Conservation (phyloP, 2,797 vertebrate genomes). For the Chromis chromis region DNA sequence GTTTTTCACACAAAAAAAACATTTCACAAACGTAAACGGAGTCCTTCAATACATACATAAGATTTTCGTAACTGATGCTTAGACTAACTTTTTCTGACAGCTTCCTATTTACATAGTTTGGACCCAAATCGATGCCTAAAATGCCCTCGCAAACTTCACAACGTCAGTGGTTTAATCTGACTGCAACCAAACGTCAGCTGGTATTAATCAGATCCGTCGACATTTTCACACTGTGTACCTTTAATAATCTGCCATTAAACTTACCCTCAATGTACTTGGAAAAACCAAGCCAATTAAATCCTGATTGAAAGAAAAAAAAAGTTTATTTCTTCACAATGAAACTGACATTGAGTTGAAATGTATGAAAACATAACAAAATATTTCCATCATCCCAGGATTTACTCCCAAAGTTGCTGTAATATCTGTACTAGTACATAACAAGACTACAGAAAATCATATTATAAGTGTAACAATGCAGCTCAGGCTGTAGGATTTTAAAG, state of each 20-base stretch:
- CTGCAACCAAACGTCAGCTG: constrained; percentile 3
- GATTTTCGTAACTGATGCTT: constrained; percentile 36
- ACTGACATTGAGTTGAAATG: constrained; percentile 19
- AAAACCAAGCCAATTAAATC: constrained; percentile 29
- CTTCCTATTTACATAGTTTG: constrained; percentile 55
- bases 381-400: not conserved
- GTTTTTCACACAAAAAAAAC: constrained; percentile 51
- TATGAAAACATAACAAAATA: constrained; percentile 1
- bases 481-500: constrained; percentile 20
- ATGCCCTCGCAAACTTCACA: constrained; percentile 26
- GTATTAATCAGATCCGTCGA: constrained; percentile 6
- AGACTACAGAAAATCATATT: constrained; percentile 15
- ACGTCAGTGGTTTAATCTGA: constrained; percentile 15
- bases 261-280: constrained; percentile 17
- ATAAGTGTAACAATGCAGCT: constrained; percentile 2
- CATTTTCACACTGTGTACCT: constrained; percentile 43
- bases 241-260: constrained; percentile 23
- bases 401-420: constrained; percentile 16
- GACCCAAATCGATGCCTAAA: constrained; percentile 23
- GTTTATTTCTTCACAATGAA: not conserved
- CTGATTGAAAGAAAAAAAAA: not conserved
- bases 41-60: constrained; percentile 50
- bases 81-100: constrained; percentile 13
- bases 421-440: constrained; percentile 10
- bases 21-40: constrained; percentile 73